Base-by-base conservation (phyloP, 2,113 vertebrate genomes). In the Pelodiscus sinensis region DNA sequence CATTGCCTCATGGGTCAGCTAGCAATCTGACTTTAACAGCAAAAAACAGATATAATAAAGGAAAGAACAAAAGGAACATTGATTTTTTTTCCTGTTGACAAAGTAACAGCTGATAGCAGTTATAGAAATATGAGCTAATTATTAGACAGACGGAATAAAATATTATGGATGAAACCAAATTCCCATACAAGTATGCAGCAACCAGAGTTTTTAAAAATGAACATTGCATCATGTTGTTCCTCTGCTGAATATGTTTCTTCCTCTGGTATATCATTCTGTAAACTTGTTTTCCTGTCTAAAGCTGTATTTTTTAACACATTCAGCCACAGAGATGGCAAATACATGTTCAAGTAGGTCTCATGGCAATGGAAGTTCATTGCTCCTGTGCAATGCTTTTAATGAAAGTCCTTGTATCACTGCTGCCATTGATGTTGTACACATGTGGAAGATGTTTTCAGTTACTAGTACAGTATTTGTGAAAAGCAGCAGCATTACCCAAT, bases 401-500 rank as follows among this genome's bases (percentile, higher is more conserved):
- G 27, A 94, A 85, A 82, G 68, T 5, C 21, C 21, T 90, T 83
- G 4, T 68, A 13, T 84, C 27, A 11, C 38, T 88, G 18, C 31
- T 90, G 21, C 68, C 83, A 86, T 86, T 80, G 54, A 55, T 88
- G 14, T 27, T 60, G 15, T 85, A 57, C 27, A 35, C 7, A 10
- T 44, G 27, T 87, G 78, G 87, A 84, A 90, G 13, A 31, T 86
- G 71, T 78, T 78, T 81, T 92, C 87, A 81, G 29, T 93, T 89
- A 84, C 79, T 81, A 44, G 84, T 29, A 52, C 35, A 51, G 87
- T 85, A 88, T 86, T 92, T 92, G 73, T 79, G 84, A 85, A 44
- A 79, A 84, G 81, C 68, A 4, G 75, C 94, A 52, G 51, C 27
- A 94, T 90, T 87, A 91, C 78, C 86, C 73, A 95, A 80, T 55